Percentiles rank a stretch among this genome's conserved stretches.
These are phyloP conservation scores for Syritta pipiens DNA, from an alignment of 2,888 invertebrate genomes.

Conservation along the genomic window DNA sequence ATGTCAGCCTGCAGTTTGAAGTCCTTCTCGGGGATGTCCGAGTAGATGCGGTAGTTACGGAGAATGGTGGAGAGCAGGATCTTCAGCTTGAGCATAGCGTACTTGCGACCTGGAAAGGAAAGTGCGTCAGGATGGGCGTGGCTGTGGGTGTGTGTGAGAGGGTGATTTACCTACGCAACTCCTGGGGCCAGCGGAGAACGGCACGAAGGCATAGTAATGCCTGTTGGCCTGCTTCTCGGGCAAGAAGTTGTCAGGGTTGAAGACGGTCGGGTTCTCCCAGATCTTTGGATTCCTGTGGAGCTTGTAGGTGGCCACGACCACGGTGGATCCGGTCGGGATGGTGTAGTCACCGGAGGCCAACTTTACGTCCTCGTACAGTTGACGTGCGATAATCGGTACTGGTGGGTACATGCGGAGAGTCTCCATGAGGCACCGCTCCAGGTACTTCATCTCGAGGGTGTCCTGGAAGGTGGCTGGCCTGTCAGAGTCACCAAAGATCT, in stretches of 20 bases:
- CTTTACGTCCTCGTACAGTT: slow-evolving; percentile 86
- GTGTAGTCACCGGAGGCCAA: slow-evolving; percentile 84
- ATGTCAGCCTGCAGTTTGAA: slow-evolving; percentile 88
- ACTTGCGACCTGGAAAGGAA: slow-evolving; percentile 84
- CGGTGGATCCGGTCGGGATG: slow-evolving; percentile 86
- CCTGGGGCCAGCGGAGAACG: slow-evolving; percentile 91
- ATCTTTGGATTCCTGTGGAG: slow-evolving; percentile 86
- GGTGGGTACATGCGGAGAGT: slow-evolving; percentile 89
- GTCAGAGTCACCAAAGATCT: slow-evolving; percentile 88
- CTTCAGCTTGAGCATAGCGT: slow-evolving; percentile 89
- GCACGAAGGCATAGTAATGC: slow-evolving; percentile 90
- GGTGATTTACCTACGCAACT: slow-evolving; percentile 86
- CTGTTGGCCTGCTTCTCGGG: slow-evolving; percentile 88
- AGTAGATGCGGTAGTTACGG: slow-evolving; percentile 86
- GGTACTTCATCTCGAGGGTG: slow-evolving; percentile 91
- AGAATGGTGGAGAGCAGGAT: slow-evolving; percentile 87
- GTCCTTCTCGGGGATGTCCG: slow-evolving; percentile 84
- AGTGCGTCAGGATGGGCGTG: background rate
- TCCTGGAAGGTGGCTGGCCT: slow-evolving; percentile 89
- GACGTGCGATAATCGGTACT: slow-evolving; percentile 87
- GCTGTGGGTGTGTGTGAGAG: background rate
- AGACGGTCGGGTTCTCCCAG: slow-evolving; percentile 88
- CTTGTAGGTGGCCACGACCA: slow-evolving; percentile 84
- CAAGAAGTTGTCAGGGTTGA: slow-evolving; percentile 92
- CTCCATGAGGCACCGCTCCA: slow-evolving; percentile 90